Percentiles rank a stretch among this genome's conserved stretches.
Conservation (phyloP, 2,888 invertebrate species). For the Buathra laborator region DNA sequence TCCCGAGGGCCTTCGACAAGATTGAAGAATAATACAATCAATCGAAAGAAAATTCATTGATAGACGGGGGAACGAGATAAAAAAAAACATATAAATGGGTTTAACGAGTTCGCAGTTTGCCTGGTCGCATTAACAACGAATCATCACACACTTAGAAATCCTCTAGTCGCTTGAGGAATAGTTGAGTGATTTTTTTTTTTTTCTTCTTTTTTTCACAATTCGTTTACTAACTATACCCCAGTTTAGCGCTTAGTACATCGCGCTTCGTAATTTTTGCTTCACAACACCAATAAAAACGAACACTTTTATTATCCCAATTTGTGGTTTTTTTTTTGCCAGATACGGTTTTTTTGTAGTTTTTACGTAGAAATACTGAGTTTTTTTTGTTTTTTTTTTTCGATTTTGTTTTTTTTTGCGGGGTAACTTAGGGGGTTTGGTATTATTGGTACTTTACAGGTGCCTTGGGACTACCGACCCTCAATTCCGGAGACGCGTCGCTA, state of each 20-base stretch:
- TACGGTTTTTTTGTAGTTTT: not conserved
- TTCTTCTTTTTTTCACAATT: conserved; percentile 28
- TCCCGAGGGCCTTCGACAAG: conserved; percentile 14
- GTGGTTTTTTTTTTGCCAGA: not conserved
- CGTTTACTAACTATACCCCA: not conserved
- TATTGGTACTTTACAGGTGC: conserved; percentile 81
- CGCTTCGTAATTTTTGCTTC: not conserved
- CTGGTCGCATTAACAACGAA: conserved; percentile 44
- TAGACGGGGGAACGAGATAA: conserved; percentile 32
- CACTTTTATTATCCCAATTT: not conserved
- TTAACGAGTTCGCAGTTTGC: conserved; percentile 79
- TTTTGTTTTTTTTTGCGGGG: conserved; percentile 68
- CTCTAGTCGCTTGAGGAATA: conserved; percentile 66
- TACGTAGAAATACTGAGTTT: not conserved
- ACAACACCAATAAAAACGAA: not conserved
- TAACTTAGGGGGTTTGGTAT: conserved; percentile 80
- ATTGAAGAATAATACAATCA: conserved; percentile 57
- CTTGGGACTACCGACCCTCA: conserved; percentile 81
- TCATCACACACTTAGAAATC: conserved; percentile 53
- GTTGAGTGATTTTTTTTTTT: conserved; percentile 28
- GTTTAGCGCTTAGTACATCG: not conserved
- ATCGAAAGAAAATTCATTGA: conserved; percentile 43
- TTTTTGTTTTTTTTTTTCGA: conserved; percentile 14
- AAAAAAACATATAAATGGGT: conserved; percentile 54
- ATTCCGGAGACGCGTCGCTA: conserved; percentile 80